phyloP scores from a whole-genome alignment of 2,888 invertebrate genomes.

The Pristionchus mayeri region DNA sequence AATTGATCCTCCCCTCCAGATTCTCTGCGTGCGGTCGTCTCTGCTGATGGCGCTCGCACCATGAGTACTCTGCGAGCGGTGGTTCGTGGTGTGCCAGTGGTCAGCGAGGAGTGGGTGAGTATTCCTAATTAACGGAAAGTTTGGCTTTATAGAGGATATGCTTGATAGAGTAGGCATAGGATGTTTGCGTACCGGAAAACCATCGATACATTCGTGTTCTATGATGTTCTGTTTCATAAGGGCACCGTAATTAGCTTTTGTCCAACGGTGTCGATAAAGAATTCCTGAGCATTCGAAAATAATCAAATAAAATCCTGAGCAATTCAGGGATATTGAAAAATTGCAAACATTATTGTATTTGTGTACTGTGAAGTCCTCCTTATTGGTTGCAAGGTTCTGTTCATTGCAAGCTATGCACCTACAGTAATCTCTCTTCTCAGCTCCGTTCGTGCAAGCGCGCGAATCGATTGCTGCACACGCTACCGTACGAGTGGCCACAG shows the following conservation, averaged over 20 bases:
- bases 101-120: constrained; percentile 44
- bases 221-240: too few species aligned
- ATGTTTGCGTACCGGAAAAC: too few species aligned
- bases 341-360: too few species aligned
- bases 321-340: too few species aligned
- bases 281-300: too few species aligned
- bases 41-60: constrained; percentile 32
- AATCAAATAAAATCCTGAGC: too few species aligned
- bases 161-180: too few species aligned
- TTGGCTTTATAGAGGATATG: too few species aligned
- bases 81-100: constrained; percentile 49
- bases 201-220: too few species aligned
- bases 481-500: constrained; percentile 22
- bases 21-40: constrained; percentile 39
- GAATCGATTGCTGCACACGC: constrained; percentile 27
- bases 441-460: constrained; percentile 39
- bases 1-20: constrained; percentile 30
- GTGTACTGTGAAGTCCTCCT: too few species aligned
- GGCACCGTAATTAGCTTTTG: too few species aligned
- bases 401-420: neutral
- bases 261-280: too few species aligned
- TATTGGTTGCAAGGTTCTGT: neutral
- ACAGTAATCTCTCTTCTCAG: neutral
- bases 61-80: constrained; percentile 43
- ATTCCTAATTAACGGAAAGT: neutral